phyloP scores from a whole-genome alignment of 2,113 vertebrate genomes.

The Anoura caudifer region DNA sequence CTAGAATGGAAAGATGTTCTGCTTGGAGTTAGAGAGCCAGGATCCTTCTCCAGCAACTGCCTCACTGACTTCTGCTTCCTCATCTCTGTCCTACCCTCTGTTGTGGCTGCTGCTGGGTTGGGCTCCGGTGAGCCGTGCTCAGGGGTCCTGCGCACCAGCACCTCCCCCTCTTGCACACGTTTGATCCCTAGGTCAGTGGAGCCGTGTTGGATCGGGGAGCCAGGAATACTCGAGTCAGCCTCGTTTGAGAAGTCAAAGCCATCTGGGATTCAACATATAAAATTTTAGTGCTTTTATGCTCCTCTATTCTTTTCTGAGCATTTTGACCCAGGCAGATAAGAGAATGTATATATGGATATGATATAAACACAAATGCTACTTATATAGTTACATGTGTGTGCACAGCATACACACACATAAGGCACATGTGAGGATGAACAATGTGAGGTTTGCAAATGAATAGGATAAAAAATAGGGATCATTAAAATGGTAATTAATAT shows the following conservation, averaged over 20 bases:
- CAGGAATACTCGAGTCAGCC: slow-evolving; percentile 92
- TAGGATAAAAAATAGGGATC: slow-evolving; percentile 62
- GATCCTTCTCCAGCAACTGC: slow-evolving; percentile 85
- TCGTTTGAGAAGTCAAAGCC: slow-evolving; percentile 99
- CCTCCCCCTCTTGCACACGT: slow-evolving; percentile 90
- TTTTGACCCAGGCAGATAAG: slow-evolving; percentile 81
- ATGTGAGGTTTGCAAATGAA: slow-evolving; percentile 70
- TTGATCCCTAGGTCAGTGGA: slow-evolving; percentile 90
- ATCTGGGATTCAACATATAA: slow-evolving; percentile 99
- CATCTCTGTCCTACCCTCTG: slow-evolving; percentile 98
- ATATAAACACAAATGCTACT: slow-evolving; percentile 77
- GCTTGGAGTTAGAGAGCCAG: slow-evolving; percentile 81
- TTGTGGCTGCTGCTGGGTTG: slow-evolving; percentile 93
- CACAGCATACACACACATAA: slow-evolving; percentile 75
- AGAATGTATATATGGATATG: slow-evolving; percentile 75
- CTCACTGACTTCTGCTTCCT: slow-evolving; percentile 87
- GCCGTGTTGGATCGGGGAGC: slow-evolving; percentile 91
- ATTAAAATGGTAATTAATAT: slow-evolving; percentile 65
- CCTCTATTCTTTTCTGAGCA: slow-evolving; percentile 79
- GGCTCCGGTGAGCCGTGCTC: slow-evolving; percentile 86
- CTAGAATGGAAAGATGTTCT: slow-evolving; percentile 82
- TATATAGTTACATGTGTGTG: slow-evolving; percentile 72
- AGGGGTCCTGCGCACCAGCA: slow-evolving; percentile 87
- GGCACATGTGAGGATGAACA: slow-evolving; percentile 71
- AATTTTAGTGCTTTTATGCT: slow-evolving; percentile 85